phyloP scores from a whole-genome alignment of 2,797 vertebrate genomes.

The Lacerta viridis region DNA sequence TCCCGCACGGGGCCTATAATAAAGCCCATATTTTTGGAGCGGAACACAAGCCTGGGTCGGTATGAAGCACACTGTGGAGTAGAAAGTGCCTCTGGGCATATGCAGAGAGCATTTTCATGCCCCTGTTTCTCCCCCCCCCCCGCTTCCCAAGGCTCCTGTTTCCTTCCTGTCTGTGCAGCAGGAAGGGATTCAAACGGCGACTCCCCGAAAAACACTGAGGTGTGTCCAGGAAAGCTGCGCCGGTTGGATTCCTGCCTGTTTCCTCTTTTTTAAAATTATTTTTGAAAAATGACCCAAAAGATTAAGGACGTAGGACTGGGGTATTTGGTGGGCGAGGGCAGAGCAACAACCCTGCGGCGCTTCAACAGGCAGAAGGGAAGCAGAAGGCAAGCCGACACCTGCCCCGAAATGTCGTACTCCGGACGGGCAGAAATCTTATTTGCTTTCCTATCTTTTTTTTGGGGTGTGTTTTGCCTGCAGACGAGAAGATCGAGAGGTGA shows the following conservation, averaged over 20 bases:
- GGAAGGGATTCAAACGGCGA: not conserved
- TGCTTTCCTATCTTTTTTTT: no score
- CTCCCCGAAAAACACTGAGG: not conserved
- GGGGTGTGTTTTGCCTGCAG: no score
- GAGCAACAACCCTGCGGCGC: no score
- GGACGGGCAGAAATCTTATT: no score
- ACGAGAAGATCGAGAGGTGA: no score
- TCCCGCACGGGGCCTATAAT: not conserved
- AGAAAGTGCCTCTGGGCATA: not conserved
- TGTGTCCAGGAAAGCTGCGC: not conserved
- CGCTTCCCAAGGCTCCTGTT: not conserved
- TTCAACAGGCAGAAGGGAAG: no score
- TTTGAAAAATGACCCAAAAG: no score
- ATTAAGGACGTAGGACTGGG: no score
- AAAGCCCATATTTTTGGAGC: no score
- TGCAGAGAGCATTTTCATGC: not conserved
- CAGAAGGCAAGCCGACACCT: no score
- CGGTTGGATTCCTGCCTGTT: not conserved
- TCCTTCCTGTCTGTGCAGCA: not conserved
- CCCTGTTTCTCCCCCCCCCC: rapidly evolving
- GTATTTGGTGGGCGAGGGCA: no score
- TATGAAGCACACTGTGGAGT: not conserved
- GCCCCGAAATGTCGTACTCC: no score
- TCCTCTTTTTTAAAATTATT: not conserved
- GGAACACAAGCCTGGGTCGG: not conserved